phyloP scores from a whole-genome alignment of 2,113 vertebrate species.

The Sander vitreus region DNA sequence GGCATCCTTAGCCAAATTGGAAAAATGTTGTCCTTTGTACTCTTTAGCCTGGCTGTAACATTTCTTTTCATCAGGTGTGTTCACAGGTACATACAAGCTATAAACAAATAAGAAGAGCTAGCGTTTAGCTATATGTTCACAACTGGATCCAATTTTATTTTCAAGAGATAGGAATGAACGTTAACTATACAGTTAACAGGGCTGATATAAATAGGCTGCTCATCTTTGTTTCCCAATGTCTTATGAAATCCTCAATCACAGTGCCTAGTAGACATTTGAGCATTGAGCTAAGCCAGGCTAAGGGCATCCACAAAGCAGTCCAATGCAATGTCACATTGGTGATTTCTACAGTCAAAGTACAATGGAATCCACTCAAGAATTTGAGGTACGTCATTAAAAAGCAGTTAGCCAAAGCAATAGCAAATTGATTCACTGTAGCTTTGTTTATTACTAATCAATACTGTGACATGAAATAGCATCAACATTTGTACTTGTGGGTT shows the following conservation, averaged over 20 bases:
- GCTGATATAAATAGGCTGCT: too few relatives aligned
- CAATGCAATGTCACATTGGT: neutral
- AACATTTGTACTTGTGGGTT: neutral
- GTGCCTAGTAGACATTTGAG: neutral
- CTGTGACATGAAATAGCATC: neutral
- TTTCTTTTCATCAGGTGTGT: slow-evolving; percentile 1
- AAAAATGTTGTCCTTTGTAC: neutral
- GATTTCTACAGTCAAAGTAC: neutral
- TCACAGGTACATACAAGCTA: neutral
- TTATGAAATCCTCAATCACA: slow-evolving; percentile 12
- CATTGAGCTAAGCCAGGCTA: neutral
- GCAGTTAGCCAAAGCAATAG: too few relatives aligned
- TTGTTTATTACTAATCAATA: neutral
- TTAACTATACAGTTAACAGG: neutral
- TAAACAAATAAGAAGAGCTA: slow-evolving; percentile 3
- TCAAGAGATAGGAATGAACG: slow-evolving; percentile 14
- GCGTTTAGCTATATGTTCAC: slow-evolving; percentile 34
- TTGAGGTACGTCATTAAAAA: neutral
- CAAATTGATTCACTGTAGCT: neutral
- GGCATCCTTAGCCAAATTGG: neutral
- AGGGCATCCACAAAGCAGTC: neutral
- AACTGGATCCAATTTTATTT: slow-evolving; percentile 9
- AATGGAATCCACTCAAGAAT: neutral
- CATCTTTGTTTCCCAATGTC: neutral
- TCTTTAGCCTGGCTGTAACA: neutral